Base-by-base conservation (phyloP, 2,888 invertebrate species). In the Himalopsyche japonica region DNA sequence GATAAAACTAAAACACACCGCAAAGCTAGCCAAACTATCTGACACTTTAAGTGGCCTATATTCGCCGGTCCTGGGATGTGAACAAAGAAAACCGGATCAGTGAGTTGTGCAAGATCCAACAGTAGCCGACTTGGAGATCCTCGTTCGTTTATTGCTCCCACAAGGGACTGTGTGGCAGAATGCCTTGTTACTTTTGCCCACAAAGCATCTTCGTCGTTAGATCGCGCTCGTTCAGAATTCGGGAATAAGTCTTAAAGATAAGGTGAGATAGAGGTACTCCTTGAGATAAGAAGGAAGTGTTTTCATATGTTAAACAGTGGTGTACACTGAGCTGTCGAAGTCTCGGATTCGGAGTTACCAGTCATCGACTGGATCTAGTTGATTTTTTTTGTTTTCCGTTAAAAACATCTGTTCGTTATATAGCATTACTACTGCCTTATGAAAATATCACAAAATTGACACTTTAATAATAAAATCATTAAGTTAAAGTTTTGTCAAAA, bases 241-340 rank as follows among this genome's bases (percentile, higher is more conserved):
- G 84, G 84, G 84, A 84, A 84, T 76, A 81, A 84, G 84, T 57
- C 81, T 78, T 84, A 84, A 84, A 84, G 84, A 84, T 84, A 84
- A 84, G 84, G 80, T 80, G 84, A 34, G 79, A 84, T 84, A 76
- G 70, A 80, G 80, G 80, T 57, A 83, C 83, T 47, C 80, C 32
- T 43, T n/a, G 76, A 84, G 84, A 84, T 84, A 84, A 84, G 80
- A 70, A 57, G 57, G 57, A 57, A 57, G 57, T 57, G 57, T 24
- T 57, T 57, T 57, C 57, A 57, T 57, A 57, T 32, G 81, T 49
- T 47, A 37, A 47, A 64, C 76, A 70, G 70, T 24, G 49, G 34
- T 57, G 48, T 37, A 5, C 79, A 43, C 18, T 20, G 18, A 18
- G 43, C 15, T 43, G 43, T 43, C 1, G 15, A 15, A 3, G 37